These are phyloP conservation scores for Mobula birostris DNA, from an alignment of 2,113 vertebrate species.

Conservation along the genomic window DNA sequence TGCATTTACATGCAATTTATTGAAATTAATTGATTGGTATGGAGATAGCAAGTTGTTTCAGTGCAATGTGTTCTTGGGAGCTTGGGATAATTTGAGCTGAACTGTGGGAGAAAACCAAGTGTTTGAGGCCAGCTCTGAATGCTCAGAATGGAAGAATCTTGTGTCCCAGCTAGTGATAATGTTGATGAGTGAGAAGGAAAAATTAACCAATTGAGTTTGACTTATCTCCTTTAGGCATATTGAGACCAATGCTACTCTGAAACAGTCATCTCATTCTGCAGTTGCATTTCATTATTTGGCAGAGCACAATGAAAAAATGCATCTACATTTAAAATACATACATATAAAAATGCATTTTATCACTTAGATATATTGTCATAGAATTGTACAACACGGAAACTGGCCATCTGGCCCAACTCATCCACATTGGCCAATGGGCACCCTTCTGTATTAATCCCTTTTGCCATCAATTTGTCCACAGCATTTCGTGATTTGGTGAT, in stretches of 20 bases:
- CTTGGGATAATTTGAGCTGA: background rate
- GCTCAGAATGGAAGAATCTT: background rate
- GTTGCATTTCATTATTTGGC: background rate
- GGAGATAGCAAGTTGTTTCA: background rate
- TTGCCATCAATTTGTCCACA: too few species aligned
- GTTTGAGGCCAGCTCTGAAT: background rate
- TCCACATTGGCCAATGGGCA: too few species aligned
- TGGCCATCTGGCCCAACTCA: too few species aligned
- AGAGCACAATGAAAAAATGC: background rate
- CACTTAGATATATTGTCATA: too few species aligned
- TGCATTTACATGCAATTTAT: background rate
- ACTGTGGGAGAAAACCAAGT: too few species aligned
- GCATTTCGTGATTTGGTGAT: too few species aligned
- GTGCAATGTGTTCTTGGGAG: background rate
- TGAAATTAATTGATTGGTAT: background rate
- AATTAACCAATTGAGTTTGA: background rate
- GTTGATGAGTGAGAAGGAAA: background rate
- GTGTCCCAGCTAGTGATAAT: background rate
- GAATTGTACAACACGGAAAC: too few species aligned
- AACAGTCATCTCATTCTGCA: background rate
- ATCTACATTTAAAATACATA: background rate
- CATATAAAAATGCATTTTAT: background rate
- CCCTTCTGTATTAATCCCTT: too few species aligned
- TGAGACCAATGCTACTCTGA: background rate
- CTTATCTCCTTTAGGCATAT: background rate